These are phyloP conservation scores for Ostrea edulis DNA, from an alignment of 1,140 invertebrate species.

Conservation along the genomic window DNA sequence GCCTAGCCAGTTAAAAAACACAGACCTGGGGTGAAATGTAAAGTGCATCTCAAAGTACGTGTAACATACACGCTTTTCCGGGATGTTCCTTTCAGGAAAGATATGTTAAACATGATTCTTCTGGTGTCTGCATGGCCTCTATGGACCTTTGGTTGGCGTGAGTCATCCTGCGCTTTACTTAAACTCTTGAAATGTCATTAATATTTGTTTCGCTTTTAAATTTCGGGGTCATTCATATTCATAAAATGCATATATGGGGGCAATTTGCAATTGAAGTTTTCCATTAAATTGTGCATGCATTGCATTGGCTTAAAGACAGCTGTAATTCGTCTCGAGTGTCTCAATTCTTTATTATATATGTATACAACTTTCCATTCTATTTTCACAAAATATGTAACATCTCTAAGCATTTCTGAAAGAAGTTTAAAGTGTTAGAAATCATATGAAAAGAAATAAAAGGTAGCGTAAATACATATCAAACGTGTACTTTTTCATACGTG, in stretches of 20 bases:
- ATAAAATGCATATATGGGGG: constrained; percentile 27
- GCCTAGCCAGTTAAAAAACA: not conserved
- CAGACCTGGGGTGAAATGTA: not conserved
- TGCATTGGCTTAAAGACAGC: not conserved
- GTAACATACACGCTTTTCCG: constrained; percentile 33
- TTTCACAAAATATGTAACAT: not conserved
- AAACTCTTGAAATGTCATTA: constrained; percentile 19
- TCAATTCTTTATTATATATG: not conserved
- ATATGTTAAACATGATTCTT: constrained; percentile 25
- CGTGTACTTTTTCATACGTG: no score
- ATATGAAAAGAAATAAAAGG: no score
- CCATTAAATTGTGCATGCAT: not conserved
- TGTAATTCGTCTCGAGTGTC: not conserved
- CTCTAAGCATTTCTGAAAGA: not conserved
- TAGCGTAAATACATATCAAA: no score
- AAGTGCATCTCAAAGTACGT: not conserved
- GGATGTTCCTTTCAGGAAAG: constrained; percentile 36
- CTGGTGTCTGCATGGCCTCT: not conserved
- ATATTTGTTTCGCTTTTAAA: constrained; percentile 8
- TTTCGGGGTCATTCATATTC: not conserved
- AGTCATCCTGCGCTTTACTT: constrained; percentile 14
- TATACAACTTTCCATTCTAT: not conserved
- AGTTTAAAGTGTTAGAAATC: no score
- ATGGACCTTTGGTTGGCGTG: not conserved
- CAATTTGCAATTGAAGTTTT: not conserved